phyloP scores from a whole-genome alignment of 1,140 invertebrate genomes.

The Bombus pyrosoma region DNA sequence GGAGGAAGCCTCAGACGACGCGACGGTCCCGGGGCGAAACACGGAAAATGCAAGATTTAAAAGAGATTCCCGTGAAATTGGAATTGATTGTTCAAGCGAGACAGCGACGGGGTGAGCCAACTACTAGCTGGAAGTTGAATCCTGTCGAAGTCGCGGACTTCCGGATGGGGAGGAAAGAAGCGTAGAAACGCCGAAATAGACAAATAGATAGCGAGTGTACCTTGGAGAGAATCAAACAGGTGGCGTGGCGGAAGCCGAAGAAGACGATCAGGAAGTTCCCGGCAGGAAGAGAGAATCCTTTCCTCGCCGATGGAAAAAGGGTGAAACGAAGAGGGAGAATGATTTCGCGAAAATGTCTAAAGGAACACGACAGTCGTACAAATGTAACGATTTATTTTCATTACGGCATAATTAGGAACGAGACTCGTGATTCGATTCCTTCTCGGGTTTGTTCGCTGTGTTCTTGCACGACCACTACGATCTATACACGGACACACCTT shows the following conservation, averaged over 20 bases:
- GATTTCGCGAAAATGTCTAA: conserved; percentile 55
- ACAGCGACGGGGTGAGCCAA: conserved; percentile 28
- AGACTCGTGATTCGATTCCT: conserved; percentile 53
- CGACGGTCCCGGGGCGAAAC: conserved; percentile 2
- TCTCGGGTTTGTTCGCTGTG: background rate
- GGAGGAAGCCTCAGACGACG: conserved; percentile 2
- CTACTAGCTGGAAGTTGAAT: conserved; percentile 51
- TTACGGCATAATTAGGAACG: conserved; percentile 74
- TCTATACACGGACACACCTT: background rate
- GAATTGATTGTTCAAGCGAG: conserved; percentile 75
- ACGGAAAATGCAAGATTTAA: conserved; percentile 68
- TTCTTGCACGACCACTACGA: too few relatives aligned
- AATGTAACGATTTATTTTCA: conserved; percentile 81
- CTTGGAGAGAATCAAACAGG: conserved; percentile 74
- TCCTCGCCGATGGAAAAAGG: background rate
- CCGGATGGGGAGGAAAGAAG: background rate
- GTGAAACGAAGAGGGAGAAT: background rate
- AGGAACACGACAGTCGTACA: conserved; percentile 69
- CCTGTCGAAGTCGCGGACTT: conserved; percentile 37
- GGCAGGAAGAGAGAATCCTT: background rate
- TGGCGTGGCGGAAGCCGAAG: conserved; percentile 51
- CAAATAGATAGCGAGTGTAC: conserved; percentile 69
- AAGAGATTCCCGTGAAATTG: conserved; percentile 74
- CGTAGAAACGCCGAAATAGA: conserved; percentile 70
- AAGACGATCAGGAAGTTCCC: background rate